These are phyloP conservation scores for Tetragonula clypearis DNA, from an alignment of 1,140 invertebrate genomes.

Conservation along the genomic window DNA sequence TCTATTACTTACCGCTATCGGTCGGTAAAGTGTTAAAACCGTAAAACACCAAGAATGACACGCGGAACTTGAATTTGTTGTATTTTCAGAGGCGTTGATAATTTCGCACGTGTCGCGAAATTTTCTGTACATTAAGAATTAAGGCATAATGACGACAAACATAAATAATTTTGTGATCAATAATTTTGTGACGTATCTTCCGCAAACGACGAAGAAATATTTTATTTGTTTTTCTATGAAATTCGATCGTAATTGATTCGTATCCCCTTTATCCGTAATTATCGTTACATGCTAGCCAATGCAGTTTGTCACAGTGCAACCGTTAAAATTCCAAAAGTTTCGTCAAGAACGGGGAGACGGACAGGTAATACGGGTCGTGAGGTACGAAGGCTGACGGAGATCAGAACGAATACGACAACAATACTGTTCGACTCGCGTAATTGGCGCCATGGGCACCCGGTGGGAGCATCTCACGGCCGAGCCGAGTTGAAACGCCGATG, in stretches of 20 bases:
- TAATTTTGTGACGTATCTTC: too few species aligned
- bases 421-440: slow-evolving; percentile 70
- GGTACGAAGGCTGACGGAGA: neutral
- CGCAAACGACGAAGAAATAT: neutral
- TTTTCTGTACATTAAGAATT: too few species aligned
- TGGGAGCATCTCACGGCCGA: slow-evolving; percentile 63
- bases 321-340: neutral
- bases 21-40: too few species aligned
- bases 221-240: neutral
- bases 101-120: too few species aligned
- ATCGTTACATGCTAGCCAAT: neutral
- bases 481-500: slow-evolving; percentile 69
- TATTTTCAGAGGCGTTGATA: too few species aligned
- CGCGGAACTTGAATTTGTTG: too few species aligned
- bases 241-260: neutral
- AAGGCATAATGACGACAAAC: too few species aligned
- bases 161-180: too few species aligned
- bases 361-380: neutral
- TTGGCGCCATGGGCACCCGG: slow-evolving; percentile 72
- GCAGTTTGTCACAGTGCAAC: neutral
- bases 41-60: too few species aligned
- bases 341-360: neutral
- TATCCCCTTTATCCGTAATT: neutral
- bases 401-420: slow-evolving; percentile 55
- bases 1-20: too few species aligned